Base-by-base conservation (phyloP, 2,888 invertebrate genomes). In the Ormyrus rosae region DNA sequence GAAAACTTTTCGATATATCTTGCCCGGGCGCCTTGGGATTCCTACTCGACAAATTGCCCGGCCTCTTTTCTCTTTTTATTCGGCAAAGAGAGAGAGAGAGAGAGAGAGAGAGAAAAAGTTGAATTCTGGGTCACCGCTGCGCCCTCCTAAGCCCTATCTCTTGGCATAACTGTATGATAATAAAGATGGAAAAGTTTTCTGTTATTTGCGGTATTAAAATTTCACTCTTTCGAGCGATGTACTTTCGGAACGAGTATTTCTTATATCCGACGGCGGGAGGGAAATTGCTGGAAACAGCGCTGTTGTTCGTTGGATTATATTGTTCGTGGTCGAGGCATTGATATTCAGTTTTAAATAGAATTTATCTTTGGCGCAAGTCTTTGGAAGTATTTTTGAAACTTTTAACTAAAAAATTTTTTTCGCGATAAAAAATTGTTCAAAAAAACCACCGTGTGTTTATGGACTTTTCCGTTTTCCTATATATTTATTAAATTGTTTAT, bases 1-100 rank as follows among this genome's bases (percentile, higher is more conserved):
- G 64, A 78, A 81, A 81, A 81, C 72, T 81, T 81, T 79, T 76
- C 81, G 81, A 81, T 81, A 81, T 76, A 69, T 79, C 34, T 34
- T 48, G 60, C 68, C 53, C 50, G 53, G 9, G 68, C 72, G 68
- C 56, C 69, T 67, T 61, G 74, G 75, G 75, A 80, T 75, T 80
- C 72, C 63, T 63, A 46, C 76, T 68, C 81, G 81, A 81, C 78
- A 78, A 78, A 78, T 81, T 81, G 81, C 61, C 34, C 61, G 51
- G 53, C 50, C 51, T 9, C 10, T 61, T 61, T 61, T 11, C 51
- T 50, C 46, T 51, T 7, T 48, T 48, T 51, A 55, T 68, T 46
- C 34, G 11, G 34, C 34, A 34, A 34, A 0, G 56, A 45, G 9
- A 11, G 63, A 60, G 61, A 68, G 19, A 34, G 2, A 0, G 56